Conservation (phyloP, 1,140 invertebrate species). For the Magallana gigas region DNA sequence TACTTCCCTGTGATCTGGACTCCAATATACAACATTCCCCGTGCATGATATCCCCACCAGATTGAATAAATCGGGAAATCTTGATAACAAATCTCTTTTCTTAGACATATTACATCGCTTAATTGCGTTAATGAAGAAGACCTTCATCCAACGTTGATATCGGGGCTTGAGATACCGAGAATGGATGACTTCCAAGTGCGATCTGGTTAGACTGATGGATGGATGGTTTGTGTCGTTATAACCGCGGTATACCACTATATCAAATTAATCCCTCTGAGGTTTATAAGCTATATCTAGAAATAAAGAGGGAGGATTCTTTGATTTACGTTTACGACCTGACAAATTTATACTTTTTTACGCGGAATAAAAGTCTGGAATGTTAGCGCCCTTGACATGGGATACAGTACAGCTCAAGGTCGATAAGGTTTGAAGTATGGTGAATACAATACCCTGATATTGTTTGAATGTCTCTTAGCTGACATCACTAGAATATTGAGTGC, state of each 20-base stretch:
- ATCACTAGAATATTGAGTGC: too few relatives aligned
- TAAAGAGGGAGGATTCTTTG: not conserved
- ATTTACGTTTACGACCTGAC: not conserved
- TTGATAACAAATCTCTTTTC: constrained; percentile 20
- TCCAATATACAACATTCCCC: not conserved
- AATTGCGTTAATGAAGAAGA: constrained; percentile 30
- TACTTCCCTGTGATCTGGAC: not conserved
- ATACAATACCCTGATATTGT: too few relatives aligned
- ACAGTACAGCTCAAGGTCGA: too few relatives aligned
- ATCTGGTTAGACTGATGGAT: not conserved
- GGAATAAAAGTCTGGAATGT: too few relatives aligned
- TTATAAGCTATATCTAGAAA: not conserved
- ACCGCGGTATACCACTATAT: not conserved
- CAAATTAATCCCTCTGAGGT: not conserved
- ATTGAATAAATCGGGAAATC: constrained; percentile 17
- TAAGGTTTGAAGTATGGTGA: too few relatives aligned
- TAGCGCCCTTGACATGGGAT: too few relatives aligned
- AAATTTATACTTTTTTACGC: not conserved
- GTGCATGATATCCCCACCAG: constrained; percentile 1
- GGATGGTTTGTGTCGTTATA: not conserved
- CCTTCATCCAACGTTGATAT: not conserved
- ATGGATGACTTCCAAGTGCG: not conserved
- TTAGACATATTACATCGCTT: not conserved
- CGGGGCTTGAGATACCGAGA: not conserved
- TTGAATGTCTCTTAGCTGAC: too few relatives aligned